These are phyloP conservation scores for Sarcophaga carnaria DNA, from an alignment of 2,888 invertebrate genomes.

Conservation along the genomic window DNA sequence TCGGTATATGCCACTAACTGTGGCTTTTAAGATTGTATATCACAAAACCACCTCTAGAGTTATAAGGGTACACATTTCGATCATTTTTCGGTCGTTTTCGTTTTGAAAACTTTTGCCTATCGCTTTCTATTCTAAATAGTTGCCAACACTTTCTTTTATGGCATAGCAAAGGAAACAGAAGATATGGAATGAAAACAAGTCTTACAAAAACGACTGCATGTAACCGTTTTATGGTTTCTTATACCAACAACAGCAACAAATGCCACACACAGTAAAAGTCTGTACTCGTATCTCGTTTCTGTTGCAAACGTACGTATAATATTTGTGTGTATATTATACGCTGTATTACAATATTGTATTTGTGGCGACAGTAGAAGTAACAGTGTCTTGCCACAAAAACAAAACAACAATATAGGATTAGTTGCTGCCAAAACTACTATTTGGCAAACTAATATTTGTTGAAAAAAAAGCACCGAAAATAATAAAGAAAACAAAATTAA, in stretches of 20 bases:
- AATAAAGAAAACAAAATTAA: too few relatives aligned
- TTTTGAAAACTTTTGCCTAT: background rate
- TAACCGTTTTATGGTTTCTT: slow-evolving; percentile 22
- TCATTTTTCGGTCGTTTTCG: too few relatives aligned
- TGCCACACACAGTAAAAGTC: background rate
- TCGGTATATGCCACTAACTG: too few relatives aligned
- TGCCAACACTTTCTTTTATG: background rate
- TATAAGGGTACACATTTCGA: too few relatives aligned
- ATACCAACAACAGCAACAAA: slow-evolving; percentile 3
- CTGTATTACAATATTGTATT: slow-evolving; percentile 25
- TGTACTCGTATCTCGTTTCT: background rate
- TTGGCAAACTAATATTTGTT: too few relatives aligned
- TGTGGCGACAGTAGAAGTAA: slow-evolving; percentile 21
- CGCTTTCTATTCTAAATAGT: background rate
- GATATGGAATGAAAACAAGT: background rate
- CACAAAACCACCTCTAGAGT: too few relatives aligned
- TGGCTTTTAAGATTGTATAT: too few relatives aligned
- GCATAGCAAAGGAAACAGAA: background rate
- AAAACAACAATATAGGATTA: background rate
- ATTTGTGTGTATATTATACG: too few relatives aligned
- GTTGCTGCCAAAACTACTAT: background rate
- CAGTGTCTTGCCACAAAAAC: background rate
- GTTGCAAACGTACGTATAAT: background rate
- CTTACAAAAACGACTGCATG: slow-evolving; percentile 2
- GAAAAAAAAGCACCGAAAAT: too few relatives aligned